Evolutionary conservation across 2,113 vertebrate species (phyloP).

Genomic region (Pagrus major): DNA sequence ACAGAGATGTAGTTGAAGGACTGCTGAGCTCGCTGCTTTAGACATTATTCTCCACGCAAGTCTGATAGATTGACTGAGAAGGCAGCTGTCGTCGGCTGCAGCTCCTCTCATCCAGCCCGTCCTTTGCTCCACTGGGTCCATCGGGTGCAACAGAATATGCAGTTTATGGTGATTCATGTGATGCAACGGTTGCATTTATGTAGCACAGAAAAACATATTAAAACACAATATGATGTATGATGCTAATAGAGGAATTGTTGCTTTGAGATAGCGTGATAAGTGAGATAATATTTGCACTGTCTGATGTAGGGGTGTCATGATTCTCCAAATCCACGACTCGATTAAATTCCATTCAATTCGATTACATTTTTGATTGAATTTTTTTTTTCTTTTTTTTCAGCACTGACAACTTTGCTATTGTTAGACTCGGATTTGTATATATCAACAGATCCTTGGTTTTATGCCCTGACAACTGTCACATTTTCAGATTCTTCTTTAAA

Average conservation of each 20-base stretch:
- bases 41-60: conserved; percentile 30
- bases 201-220: conserved; percentile 2
- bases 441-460: too few relatives aligned
- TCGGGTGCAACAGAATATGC: conserved; percentile 20
- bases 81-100: conserved; percentile 16
- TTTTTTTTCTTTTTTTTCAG: too few relatives aligned
- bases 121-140: conserved; percentile 19
- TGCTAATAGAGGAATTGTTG: background rate
- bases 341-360: too few relatives aligned
- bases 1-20: conserved; percentile 51
- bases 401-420: too few relatives aligned
- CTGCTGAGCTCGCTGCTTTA: conserved; percentile 49
- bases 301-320: too few relatives aligned
- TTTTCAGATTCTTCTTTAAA: too few relatives aligned
- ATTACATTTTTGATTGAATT: too few relatives aligned
- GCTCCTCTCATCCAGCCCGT: background rate
- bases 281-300: background rate
- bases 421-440: too few relatives aligned
- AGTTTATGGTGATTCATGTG: conserved; percentile 41
- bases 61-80: conserved; percentile 40
- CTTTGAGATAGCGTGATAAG: background rate
- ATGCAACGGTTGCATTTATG: conserved; percentile 14
- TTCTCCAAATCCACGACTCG: too few relatives aligned
- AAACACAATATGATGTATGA: conserved; percentile 25
- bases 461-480: too few relatives aligned